A percentile compares a stretch with the other conserved stretches of the same genome.
Conservation (phyloP, 2,113 vertebrate species). For the Thryonomys swinderianus region DNA sequence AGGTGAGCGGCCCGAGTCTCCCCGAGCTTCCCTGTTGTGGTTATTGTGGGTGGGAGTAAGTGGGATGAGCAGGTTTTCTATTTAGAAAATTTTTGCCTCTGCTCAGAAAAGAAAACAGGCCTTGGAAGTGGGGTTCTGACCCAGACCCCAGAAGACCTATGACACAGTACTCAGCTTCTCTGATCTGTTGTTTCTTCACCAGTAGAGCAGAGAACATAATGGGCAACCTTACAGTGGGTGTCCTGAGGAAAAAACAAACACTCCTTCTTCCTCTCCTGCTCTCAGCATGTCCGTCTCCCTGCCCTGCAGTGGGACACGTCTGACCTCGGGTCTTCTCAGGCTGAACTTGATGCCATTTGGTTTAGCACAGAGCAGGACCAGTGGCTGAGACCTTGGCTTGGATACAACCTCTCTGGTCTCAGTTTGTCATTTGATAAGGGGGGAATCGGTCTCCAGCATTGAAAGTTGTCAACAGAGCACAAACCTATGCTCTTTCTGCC, state of each 20-base stretch:
- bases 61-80: not conserved
- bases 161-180: not conserved
- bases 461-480: not conserved
- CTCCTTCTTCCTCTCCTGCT: not conserved
- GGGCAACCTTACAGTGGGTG: not conserved
- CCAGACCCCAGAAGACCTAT: not conserved
- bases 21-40: rapidly evolving
- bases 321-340: not conserved
- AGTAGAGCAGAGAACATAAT: not conserved
- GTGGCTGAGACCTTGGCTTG: rapidly evolving
- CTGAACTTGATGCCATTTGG: not conserved
- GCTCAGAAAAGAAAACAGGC: not conserved
- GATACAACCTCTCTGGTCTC: not conserved
- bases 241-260: not conserved
- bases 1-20: not conserved
- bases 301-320: not conserved
- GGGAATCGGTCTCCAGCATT: not conserved
- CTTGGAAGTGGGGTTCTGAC: not conserved
- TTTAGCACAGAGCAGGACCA: not conserved
- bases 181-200: not conserved
- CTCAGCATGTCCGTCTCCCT: too few species aligned
- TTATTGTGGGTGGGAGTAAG: not conserved
- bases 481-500: not conserved
- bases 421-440: not conserved
- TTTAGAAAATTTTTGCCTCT: not conserved